Base-by-base conservation (phyloP, 2,113 vertebrate genomes). In the Silurus glanis region DNA sequence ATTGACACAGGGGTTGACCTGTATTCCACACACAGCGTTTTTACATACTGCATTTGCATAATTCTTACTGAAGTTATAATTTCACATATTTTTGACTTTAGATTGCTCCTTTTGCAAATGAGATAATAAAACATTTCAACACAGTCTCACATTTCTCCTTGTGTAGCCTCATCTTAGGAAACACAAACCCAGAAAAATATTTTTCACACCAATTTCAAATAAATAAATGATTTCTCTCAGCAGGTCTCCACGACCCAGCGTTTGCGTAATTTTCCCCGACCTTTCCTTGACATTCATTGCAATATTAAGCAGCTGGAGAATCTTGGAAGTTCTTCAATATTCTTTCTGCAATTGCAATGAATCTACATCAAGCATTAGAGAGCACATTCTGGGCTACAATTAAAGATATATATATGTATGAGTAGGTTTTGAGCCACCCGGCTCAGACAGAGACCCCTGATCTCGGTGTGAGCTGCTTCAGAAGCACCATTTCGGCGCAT, bases 351-450 rank as follows among this genome's bases (percentile, higher is more conserved):
- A 75, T 85, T 86, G 10, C n/a, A 84, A 55, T 87, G 1, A 64
- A 79, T 86, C 86, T 76, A 58, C 61, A 82, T 82, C 81, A 88
- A 76, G 51, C 55, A 88, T 37, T 37, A 17, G 58, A 75, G 59
- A n/a, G 10, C 49, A 69, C 61, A 74, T 83, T 7, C 67, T n/a
- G 13, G 61, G 71, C 55, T 49, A 82, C 37, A 74, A 72, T 78
- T 58, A 79, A 85, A 86, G 21, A 9, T 25, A 45, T 82, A 45
- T 83, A 83, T 87, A 88, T 78, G 86, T 84, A 84, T 67, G 37
- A 37, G 80, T 56, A 61, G 75, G 45, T 81, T 85, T 69, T 3
- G 64, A 56, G 37, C 80, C 7, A 45, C 16, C 45, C 9, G 9
- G 19, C 10, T 3, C 25, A 1, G 19, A 74, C 12, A 21, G 21